A percentile compares a stretch with the other conserved stretches of the same genome.
Evolutionary conservation across 2,797 vertebrate species (phyloP).

Genomic region (Kryptolebias ocellatus): DNA sequence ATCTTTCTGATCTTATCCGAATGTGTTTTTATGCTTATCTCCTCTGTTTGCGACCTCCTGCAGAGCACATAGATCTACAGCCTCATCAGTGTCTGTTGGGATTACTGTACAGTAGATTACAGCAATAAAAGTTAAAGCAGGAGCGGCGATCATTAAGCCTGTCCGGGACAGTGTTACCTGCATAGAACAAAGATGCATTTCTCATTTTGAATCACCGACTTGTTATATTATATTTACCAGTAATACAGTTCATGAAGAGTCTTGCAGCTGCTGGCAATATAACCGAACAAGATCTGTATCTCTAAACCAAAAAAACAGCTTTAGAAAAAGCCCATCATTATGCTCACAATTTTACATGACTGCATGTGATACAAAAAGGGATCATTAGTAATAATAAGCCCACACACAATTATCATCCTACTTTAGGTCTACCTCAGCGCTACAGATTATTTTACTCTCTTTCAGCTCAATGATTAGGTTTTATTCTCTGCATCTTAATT

Average conservation of each 20-base stretch:
- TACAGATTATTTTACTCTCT: slow-evolving; percentile 1
- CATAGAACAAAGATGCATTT: not conserved
- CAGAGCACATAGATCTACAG: slow-evolving; percentile 52
- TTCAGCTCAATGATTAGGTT: slow-evolving; percentile 15
- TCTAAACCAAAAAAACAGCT: not conserved
- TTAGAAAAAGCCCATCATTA: not conserved
- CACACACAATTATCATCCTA: slow-evolving; percentile 3
- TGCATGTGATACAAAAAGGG: slow-evolving; percentile 5
- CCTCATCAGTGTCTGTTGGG: slow-evolving; percentile 23
- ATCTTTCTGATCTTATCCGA: slow-evolving; percentile 39
- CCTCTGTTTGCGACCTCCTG: slow-evolving; percentile 56
- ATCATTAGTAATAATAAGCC: slow-evolving; percentile 13
- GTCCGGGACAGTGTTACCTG: not conserved
- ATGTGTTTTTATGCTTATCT: slow-evolving; percentile 54
- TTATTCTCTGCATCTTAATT: slow-evolving; percentile 3
- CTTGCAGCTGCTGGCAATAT: not conserved
- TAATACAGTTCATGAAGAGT: not conserved
- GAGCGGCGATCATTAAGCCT: slow-evolving; percentile 15
- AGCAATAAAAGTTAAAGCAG: slow-evolving; percentile 28
- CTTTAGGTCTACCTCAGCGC: not conserved
- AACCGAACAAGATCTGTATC: not conserved
- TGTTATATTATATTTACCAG: not conserved
- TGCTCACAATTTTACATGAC: slow-evolving; percentile 1
- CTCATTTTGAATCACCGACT: not conserved
- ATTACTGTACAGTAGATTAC: not conserved